Evolutionary conservation across 2,888 invertebrate genomes (phyloP).

Genomic region (Cantharis flavilabris): DNA sequence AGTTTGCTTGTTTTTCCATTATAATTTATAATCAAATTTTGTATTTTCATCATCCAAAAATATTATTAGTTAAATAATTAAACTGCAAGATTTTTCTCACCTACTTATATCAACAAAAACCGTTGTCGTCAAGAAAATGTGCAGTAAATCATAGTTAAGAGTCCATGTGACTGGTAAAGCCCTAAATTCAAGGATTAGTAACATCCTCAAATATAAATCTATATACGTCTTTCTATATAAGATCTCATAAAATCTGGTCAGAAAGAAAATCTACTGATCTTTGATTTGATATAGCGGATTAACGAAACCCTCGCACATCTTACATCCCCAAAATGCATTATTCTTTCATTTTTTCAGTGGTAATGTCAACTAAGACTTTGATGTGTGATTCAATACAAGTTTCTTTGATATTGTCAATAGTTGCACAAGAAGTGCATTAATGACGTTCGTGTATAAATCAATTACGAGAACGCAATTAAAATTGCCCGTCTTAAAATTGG

Average conservation of each 20-base stretch:
- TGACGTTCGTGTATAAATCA: background rate
- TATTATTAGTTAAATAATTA: background rate
- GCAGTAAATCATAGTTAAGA: background rate
- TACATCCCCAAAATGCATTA: constrained; percentile 39
- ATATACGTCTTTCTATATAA: constrained; percentile 24
- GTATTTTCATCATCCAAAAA: background rate
- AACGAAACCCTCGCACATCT: constrained; percentile 42
- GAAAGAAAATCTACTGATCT: constrained; percentile 40
- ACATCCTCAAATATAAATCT: constrained; percentile 28
- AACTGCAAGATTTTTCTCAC: background rate
- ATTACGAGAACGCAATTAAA: background rate
- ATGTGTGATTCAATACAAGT: constrained; percentile 20
- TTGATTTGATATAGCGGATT: constrained; percentile 52
- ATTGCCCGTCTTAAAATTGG: background rate
- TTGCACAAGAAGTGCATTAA: background rate
- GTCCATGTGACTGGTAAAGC: constrained; percentile 1
- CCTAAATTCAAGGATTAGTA: constrained; percentile 20
- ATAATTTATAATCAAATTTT: background rate
- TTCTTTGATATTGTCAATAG: background rate
- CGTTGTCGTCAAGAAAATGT: background rate
- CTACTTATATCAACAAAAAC: background rate
- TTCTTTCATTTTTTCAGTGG: constrained; percentile 36
- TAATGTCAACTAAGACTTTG: constrained; percentile 27
- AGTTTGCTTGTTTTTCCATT: background rate
- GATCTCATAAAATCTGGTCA: constrained; percentile 23